Conservation (phyloP, 1,140 invertebrate species). For the Dendroctonus valens region DNA sequence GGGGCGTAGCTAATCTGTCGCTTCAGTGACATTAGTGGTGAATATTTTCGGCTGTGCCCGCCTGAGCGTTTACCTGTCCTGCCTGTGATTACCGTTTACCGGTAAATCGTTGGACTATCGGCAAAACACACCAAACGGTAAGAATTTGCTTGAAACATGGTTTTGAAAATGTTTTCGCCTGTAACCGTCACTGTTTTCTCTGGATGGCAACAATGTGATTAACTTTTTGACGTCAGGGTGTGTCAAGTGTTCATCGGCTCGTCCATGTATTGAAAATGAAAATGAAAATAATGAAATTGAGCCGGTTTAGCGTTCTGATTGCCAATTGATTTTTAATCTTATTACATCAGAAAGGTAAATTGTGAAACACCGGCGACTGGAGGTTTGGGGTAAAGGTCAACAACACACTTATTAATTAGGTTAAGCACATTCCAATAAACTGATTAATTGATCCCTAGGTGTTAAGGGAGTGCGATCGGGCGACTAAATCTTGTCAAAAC, state of each 20-base stretch:
- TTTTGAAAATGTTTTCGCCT: not conserved
- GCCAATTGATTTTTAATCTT: no score
- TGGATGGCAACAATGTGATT: slow-evolving; percentile 18
- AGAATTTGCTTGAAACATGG: slow-evolving; percentile 8
- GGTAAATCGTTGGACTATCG: slow-evolving; percentile 18
- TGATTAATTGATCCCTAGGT: no score
- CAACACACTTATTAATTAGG: no score
- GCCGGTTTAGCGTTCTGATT: no score
- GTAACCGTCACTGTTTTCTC: slow-evolving; percentile 13
- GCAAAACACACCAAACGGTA: slow-evolving; percentile 29
- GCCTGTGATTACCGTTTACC: slow-evolving; percentile 20
- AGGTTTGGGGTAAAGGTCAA: no score
- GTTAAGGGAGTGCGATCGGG: no score
- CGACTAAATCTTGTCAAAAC: no score
- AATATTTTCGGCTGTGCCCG: slow-evolving; percentile 25
- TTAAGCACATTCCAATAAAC: no score
- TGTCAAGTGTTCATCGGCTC: slow-evolving; percentile 34
- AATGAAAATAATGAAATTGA: not conserved
- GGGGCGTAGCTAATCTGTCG: slow-evolving; percentile 43
- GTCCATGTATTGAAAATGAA: not conserved
- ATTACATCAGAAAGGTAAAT: no score
- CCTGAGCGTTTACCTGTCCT: slow-evolving; percentile 6
- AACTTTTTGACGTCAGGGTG: slow-evolving; percentile 36
- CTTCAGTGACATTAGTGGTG: slow-evolving; percentile 39
- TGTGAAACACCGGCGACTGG: no score